These are phyloP conservation scores for Zoanthus gigantus DNA, from an alignment of 92 coral and sea anemone genomes.

Conservation along the genomic window DNA sequence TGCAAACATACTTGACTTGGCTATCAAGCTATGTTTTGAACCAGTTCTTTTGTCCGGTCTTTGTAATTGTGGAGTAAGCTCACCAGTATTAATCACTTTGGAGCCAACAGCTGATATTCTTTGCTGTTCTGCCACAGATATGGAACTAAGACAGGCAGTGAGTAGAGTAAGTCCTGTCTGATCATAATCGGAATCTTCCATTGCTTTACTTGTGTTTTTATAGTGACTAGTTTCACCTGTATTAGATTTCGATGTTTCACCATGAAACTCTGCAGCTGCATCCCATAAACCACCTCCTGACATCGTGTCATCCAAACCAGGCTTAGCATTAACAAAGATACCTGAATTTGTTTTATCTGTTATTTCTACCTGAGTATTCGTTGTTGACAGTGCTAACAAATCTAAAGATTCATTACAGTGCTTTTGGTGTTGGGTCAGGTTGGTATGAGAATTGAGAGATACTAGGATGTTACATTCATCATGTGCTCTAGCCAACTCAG, in stretches of 20 bases:
- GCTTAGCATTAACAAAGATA: neutral
- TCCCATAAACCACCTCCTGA: neutral
- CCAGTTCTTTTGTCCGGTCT: conserved; percentile 1
- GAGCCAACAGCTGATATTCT: neutral
- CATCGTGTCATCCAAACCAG: neutral
- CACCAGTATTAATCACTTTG: neutral
- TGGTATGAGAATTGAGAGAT: neutral
- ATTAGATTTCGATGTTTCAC: neutral
- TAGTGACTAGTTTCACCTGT: neutral
- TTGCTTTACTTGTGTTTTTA: neutral
- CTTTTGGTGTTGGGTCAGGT: neutral
- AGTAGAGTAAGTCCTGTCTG: neutral
- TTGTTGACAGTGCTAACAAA: neutral
- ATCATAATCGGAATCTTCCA: neutral
- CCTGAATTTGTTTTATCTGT: neutral
- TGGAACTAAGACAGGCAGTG: conserved; percentile 27
- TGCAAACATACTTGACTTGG: conserved; percentile 78
- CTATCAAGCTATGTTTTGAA: conserved; percentile 5
- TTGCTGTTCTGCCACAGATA: conserved; percentile 3
- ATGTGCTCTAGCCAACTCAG: neutral
- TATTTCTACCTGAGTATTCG: neutral
- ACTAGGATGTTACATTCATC: neutral
- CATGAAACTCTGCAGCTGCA: neutral
- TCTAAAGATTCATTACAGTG: neutral
- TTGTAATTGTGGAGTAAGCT: neutral